Conservation (phyloP, 64 coral and sea anemone species). For the Platygyra sinensis region DNA sequence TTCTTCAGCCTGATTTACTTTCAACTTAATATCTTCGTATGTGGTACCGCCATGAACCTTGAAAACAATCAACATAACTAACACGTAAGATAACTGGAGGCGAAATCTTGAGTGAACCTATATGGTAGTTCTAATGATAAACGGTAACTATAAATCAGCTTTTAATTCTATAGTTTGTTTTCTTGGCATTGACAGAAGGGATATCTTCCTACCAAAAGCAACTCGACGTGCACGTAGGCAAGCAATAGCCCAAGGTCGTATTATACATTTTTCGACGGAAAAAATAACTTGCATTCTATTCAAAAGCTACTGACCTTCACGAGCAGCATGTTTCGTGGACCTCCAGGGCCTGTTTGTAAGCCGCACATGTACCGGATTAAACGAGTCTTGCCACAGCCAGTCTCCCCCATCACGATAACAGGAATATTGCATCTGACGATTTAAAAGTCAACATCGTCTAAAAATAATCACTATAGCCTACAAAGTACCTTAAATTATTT, state of each 20-base stretch:
- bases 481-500: background rate
- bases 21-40: slow-evolving; percentile 65
- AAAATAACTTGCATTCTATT: too few species aligned
- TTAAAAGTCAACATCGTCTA: background rate
- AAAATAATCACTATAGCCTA: background rate
- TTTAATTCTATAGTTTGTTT: too few species aligned
- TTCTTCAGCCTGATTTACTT: slow-evolving; percentile 74
- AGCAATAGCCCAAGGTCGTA: too few species aligned
- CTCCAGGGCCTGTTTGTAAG: slow-evolving; percentile 56
- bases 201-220: background rate
- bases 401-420: slow-evolving; percentile 89
- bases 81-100: too few species aligned
- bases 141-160: too few species aligned
- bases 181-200: too few species aligned
- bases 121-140: too few species aligned
- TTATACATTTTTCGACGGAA: too few species aligned
- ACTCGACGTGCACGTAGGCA: too few species aligned
- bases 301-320: slow-evolving; percentile 57
- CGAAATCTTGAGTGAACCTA: too few species aligned
- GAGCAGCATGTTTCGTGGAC: slow-evolving; percentile 71
- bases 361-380: slow-evolving; percentile 90
- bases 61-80: background rate
- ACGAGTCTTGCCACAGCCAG: slow-evolving; percentile 86
- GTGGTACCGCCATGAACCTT: slow-evolving; percentile 84
- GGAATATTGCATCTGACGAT: slow-evolving; percentile 74